These are phyloP conservation scores for Sterna hirundo DNA, from an alignment of 2,113 vertebrate genomes.

Conservation along the genomic window DNA sequence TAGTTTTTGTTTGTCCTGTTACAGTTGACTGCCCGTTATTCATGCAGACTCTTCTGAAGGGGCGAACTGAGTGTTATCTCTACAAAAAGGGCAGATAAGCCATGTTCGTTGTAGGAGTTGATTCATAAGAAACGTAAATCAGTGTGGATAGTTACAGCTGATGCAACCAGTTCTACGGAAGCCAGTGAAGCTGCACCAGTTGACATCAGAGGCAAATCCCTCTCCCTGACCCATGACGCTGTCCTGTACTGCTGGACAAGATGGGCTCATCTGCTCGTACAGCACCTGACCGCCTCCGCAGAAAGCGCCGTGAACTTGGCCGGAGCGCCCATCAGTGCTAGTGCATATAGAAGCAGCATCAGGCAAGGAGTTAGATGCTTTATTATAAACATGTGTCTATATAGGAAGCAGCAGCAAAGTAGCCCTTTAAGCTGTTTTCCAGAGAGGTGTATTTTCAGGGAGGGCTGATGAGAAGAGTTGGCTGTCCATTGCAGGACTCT, in stretches of 20 bases:
- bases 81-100: neutral
- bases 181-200: neutral
- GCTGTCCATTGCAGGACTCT: neutral
- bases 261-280: neutral
- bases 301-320: neutral
- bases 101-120: neutral
- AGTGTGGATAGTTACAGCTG: neutral
- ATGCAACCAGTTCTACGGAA: neutral
- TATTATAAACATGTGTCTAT: neutral
- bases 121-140: neutral
- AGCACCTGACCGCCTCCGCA: fast-evolving
- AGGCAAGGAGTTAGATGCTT: neutral
- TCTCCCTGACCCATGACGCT: neutral
- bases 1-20: neutral
- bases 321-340: fast-evolving
- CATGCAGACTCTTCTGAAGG: neutral
- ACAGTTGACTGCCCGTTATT: neutral
- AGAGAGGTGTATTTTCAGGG: neutral
- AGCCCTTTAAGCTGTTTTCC: neutral
- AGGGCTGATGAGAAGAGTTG: neutral
- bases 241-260: neutral
- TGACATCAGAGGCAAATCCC: neutral
- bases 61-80: neutral
- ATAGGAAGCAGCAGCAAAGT: neutral
- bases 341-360: fast-evolving